A percentile compares a stretch with the other conserved stretches of the same genome.
phyloP scores from a whole-genome alignment of 2,888 invertebrate genomes.

The Ferdinandea cuprea region DNA sequence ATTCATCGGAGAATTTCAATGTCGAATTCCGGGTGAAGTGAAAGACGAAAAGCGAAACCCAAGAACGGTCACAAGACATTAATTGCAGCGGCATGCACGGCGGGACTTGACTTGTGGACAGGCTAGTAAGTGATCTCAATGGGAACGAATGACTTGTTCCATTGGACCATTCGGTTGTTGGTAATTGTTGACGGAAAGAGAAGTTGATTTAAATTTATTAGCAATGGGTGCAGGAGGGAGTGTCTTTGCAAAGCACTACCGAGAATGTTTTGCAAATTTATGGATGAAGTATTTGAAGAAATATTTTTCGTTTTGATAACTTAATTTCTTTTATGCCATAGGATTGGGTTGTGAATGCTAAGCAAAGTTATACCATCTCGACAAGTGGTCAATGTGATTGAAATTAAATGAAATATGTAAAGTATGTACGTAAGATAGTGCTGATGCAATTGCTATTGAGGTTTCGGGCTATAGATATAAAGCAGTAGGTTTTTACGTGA shows the following conservation, averaged over 20 bases:
- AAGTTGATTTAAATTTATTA: constrained; percentile 39
- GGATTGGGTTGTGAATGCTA: not conserved
- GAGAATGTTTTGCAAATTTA: constrained; percentile 32
- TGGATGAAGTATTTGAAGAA: constrained; percentile 1
- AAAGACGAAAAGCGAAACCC: constrained; percentile 12
- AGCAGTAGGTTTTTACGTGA: no score
- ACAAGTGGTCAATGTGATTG: not conserved
- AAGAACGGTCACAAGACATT: constrained; percentile 16
- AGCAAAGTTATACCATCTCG: not conserved
- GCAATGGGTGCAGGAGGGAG: constrained; percentile 35
- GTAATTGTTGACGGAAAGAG: constrained; percentile 61
- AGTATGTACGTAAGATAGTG: no score
- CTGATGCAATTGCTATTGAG: no score
- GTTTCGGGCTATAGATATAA: no score
- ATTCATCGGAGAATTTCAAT: constrained; percentile 61
- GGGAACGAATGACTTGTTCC: constrained; percentile 30
- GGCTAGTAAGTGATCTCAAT: constrained; percentile 44
- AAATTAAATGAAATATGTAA: not conserved
- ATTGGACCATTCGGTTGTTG: not conserved
- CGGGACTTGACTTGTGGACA: not conserved
- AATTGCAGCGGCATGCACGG: constrained; percentile 13
- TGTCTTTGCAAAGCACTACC: constrained; percentile 1
- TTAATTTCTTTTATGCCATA: constrained; percentile 14
- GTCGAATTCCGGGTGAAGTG: constrained; percentile 34
- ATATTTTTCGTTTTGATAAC: constrained; percentile 26